Conservation (phyloP, 2,113 vertebrate genomes). For the Telmatochromis sp. region DNA sequence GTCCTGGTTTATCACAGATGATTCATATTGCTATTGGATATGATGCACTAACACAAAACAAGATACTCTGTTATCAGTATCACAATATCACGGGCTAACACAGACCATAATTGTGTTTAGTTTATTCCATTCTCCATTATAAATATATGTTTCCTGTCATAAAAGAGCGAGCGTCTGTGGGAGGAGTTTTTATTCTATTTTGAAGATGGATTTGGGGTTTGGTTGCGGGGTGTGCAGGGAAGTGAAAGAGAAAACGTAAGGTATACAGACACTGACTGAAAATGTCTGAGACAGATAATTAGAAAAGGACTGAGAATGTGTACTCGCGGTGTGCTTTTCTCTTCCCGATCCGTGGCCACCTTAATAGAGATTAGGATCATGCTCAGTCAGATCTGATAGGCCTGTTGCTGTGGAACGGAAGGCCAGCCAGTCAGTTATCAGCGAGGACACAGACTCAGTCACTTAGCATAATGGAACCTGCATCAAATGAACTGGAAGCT, state of each 20-base stretch:
- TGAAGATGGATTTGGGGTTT: conserved; percentile 11
- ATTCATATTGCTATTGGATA: conserved; percentile 57
- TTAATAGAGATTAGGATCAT: conserved; percentile 63
- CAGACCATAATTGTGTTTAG: conserved; percentile 46
- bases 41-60: conserved; percentile 49
- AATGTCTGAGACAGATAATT: neutral
- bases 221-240: neutral
- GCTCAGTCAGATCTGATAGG: conserved; percentile 62
- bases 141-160: conserved; percentile 46
- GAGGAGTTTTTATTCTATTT: conserved; percentile 23
- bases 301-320: neutral
- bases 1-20: conserved; percentile 45
- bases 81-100: conserved; percentile 49
- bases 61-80: conserved; percentile 55
- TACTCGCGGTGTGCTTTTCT: neutral
- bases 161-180: neutral
- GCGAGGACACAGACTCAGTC: conserved; percentile 46
- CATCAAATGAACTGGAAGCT: conserved; percentile 52
- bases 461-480: conserved; percentile 66
- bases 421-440: conserved; percentile 59
- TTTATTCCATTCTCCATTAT: conserved; percentile 31
- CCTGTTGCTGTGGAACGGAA: conserved; percentile 17
- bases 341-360: conserved; percentile 19
- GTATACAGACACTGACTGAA: neutral
- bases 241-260: neutral